Base-by-base conservation (phyloP, 2,888 invertebrate species). In the Molorchus minor region DNA sequence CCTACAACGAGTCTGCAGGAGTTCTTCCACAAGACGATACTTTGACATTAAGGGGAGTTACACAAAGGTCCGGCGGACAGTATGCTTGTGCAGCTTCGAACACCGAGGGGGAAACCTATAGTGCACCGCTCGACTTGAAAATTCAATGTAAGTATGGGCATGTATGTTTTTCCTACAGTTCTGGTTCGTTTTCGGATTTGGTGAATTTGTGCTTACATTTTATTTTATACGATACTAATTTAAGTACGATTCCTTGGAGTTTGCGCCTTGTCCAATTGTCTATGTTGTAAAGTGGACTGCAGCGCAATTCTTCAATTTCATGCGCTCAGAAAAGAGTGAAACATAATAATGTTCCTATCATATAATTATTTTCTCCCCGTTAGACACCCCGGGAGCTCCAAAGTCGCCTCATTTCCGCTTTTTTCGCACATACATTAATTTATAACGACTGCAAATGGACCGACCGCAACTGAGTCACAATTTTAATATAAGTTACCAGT, bases 71-170 rank as follows among this genome's bases (percentile, higher is more conserved):
- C 70, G 87, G 88, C 0, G 91, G 93, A 1, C 86, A 90, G 54
- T 95, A 94, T 79, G 86, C 91, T 20, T 94, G 94, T 77, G 86
- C 91, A 51, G 94, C 93, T 2, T 84, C 86, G 61, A 94, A 94
- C 77, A 82, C 87, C 1, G 92, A 93, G 76, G 94, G 94, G 43
- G 90, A 90, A 77, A 89, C 90, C 2, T 84, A 89, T 67, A 94
- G 93, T 75, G 86, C 89, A 52, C 88, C 91, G 3, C 81, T 92
- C 59, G 85, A 86, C 55, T 82, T 94, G 47, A 87, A 85, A 77
- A 87, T 94, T 68, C 86, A 93, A 79, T 92, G 94, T 93, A 83
- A 91, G 93, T 88, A 69, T 56, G 30, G 35, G 47, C 25, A 35
- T 44, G 29, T 54, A 25, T 12, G 30, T 33, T 30, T 38, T 33